Evolutionary conservation across 2,113 vertebrate species (phyloP).

Genomic region (Lasiurus borealis): DNA sequence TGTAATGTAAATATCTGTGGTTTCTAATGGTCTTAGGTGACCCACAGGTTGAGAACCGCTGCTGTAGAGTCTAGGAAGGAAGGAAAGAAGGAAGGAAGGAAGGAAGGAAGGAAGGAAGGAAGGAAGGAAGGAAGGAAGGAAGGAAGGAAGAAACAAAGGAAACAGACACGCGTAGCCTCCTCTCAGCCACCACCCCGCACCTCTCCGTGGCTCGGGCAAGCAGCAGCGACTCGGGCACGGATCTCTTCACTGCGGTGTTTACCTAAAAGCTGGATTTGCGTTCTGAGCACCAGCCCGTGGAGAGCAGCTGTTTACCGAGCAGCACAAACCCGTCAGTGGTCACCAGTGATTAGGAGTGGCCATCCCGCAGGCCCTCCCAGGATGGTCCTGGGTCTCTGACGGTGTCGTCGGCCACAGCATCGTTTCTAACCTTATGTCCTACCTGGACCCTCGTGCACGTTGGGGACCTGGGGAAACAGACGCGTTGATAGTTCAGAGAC

Average conservation of each 20-base stretch:
- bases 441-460: background rate
- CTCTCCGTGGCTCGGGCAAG: background rate
- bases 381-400: background rate
- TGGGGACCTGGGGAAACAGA: background rate
- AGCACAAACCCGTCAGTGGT: background rate
- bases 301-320: background rate
- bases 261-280: background rate
- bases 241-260: background rate
- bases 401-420: background rate
- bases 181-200: fast-evolving
- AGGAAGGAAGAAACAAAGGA: fast-evolving
- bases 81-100: too few relatives aligned
- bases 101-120: too few relatives aligned
- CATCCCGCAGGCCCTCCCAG: background rate
- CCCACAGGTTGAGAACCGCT: too few relatives aligned
- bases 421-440: background rate
- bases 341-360: background rate
- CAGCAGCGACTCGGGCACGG: background rate
- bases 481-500: background rate
- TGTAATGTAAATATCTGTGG: too few relatives aligned
- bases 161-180: background rate
- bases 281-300: background rate
- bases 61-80: too few relatives aligned
- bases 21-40: too few relatives aligned
- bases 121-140: background rate